These are phyloP conservation scores for Phalacrocorax carbo DNA, from an alignment of 2,113 vertebrate genomes.

Conservation along the genomic window DNA sequence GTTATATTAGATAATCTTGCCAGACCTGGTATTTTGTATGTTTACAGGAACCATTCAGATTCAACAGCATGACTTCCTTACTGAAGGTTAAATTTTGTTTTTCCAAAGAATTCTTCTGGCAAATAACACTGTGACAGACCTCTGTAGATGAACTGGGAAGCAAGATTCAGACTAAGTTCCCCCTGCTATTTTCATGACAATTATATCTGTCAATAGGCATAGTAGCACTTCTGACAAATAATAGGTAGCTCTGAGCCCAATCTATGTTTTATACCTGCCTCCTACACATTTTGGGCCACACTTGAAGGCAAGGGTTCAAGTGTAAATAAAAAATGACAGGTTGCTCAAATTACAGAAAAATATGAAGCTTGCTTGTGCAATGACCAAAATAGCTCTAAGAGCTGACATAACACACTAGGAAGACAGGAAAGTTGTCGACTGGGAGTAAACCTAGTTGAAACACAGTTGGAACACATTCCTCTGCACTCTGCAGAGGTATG, in stretches of 20 bases:
- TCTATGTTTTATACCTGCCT: not conserved
- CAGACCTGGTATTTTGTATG: not conserved
- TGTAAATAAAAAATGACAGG: slow-evolving; percentile 5
- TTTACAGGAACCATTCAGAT: not conserved
- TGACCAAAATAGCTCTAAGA: not conserved
- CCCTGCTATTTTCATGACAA: not conserved
- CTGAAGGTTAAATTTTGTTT: not conserved
- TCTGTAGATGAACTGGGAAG: not conserved
- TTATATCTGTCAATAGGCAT: not conserved
- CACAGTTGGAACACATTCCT: not conserved
- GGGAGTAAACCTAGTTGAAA: not conserved
- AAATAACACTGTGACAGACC: not conserved
- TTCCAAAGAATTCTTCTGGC: not conserved
- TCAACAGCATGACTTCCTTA: not conserved
- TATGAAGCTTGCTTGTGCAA: not conserved
- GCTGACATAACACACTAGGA: not conserved
- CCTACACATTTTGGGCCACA: not conserved
- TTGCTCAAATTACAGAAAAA: not conserved
- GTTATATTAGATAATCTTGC: not conserved
- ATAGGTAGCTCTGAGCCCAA: not conserved
- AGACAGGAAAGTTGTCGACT: not conserved
- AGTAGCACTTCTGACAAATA: not conserved
- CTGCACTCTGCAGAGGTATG: not conserved
- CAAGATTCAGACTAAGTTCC: not conserved
- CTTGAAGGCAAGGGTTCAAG: not conserved